Evolutionary conservation across 2,797 vertebrate genomes (phyloP).

Genomic region (Myripristis jacobus): DNA sequence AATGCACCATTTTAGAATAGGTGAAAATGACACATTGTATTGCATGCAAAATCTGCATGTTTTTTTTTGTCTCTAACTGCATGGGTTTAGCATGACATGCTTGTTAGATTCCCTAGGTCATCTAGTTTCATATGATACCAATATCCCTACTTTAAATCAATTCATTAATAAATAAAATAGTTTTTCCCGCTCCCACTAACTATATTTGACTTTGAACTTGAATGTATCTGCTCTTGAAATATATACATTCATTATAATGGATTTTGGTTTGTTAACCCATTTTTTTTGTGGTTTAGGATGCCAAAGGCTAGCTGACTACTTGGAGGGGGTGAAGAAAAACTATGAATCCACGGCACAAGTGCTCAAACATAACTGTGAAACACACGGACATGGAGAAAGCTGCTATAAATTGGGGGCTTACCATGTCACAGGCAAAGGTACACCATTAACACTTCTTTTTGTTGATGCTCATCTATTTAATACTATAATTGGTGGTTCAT

Average conservation of each 20-base stretch:
- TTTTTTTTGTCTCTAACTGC: too few relatives aligned
- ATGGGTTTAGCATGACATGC: too few relatives aligned
- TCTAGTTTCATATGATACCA: too few relatives aligned
- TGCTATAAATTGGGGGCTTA: conserved; percentile 96
- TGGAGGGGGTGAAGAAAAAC: conserved; percentile 90
- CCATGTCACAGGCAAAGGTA: conserved; percentile 94
- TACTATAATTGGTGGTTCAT: too few relatives aligned
- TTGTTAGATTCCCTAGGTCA: too few relatives aligned
- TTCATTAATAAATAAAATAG: too few relatives aligned
- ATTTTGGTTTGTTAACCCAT: background rate
- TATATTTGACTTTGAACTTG: background rate
- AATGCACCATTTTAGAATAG: too few relatives aligned
- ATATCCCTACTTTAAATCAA: too few relatives aligned
- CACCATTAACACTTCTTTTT: background rate
- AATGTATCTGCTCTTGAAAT: background rate
- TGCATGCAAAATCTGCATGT: too few relatives aligned
- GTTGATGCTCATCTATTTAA: background rate
- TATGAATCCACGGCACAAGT: conserved; percentile 88
- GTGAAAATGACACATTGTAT: too few relatives aligned
- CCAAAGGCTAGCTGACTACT: conserved; percentile 92
- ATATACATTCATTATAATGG: background rate
- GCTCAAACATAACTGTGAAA: conserved; percentile 92
- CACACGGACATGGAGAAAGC: conserved; percentile 87
- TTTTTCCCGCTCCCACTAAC: background rate
- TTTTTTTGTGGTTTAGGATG: conserved; percentile 84